A percentile compares a stretch with the other conserved stretches of the same genome.
phyloP scores from a whole-genome alignment of 2,888 invertebrate species.

The Ectemnius continuus region DNA sequence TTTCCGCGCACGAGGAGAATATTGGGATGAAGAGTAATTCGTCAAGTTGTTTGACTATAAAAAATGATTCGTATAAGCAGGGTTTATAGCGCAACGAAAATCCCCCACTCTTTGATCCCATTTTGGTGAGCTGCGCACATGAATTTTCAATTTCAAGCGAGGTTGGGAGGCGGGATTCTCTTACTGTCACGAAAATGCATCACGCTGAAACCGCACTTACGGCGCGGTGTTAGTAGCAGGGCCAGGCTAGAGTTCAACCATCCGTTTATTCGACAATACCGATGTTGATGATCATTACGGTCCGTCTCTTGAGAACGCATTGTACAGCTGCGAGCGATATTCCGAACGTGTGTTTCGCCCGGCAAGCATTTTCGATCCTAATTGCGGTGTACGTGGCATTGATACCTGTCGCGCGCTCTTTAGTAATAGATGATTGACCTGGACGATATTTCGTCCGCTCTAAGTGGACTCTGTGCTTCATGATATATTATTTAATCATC shows the following conservation, averaged over 20 bases:
- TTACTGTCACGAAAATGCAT: constrained; percentile 9
- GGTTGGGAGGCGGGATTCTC: background rate
- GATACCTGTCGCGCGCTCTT: constrained; percentile 20
- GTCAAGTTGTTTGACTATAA: no score
- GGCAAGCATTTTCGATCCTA: constrained; percentile 37
- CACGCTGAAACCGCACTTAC: constrained; percentile 6
- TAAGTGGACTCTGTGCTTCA: background rate
- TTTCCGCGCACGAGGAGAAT: no score
- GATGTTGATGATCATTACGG: constrained; percentile 8
- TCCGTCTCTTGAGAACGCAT: constrained; percentile 8
- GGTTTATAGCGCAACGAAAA: no score
- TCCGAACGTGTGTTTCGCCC: background rate
- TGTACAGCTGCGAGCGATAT: background rate
- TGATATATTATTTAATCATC: constrained; percentile 1
- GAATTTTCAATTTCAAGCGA: background rate
- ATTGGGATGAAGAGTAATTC: no score
- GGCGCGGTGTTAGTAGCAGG: background rate
- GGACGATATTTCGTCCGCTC: background rate
- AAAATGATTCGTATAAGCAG: no score
- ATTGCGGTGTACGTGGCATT: constrained; percentile 39
- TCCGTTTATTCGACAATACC: constrained; percentile 5
- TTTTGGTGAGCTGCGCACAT: no score
- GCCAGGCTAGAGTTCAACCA: background rate
- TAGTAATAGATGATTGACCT: constrained; percentile 1
- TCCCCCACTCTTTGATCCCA: no score